Percentiles rank a stretch among this genome's conserved stretches.
phyloP scores from a whole-genome alignment of 2,113 vertebrate genomes.

The Petrocephalus zakoni region DNA sequence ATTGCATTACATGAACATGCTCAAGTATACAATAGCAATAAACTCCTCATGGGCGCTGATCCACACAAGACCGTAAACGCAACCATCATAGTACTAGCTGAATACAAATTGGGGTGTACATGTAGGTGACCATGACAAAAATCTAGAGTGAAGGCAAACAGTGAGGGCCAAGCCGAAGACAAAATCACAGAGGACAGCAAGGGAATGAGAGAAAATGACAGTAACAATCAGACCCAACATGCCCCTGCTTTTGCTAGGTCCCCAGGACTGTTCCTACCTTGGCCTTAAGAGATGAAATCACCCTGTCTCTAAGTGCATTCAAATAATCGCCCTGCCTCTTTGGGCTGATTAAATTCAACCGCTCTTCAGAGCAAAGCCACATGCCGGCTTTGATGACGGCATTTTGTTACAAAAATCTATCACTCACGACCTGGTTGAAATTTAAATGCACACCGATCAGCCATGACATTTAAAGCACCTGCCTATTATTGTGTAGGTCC shows the following conservation, averaged over 20 bases:
- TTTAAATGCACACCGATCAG: slow-evolving; percentile 40
- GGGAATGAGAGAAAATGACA: slow-evolving; percentile 80
- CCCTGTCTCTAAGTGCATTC: slow-evolving; percentile 3
- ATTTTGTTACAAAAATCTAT: slow-evolving; percentile 61
- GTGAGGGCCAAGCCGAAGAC: slow-evolving; percentile 72
- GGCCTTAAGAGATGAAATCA: neutral
- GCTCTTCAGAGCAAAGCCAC: slow-evolving; percentile 60
- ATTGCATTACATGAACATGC: neutral
- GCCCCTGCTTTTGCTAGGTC: neutral
- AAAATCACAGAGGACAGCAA: slow-evolving; percentile 68
- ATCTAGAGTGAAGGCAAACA: slow-evolving; percentile 75
- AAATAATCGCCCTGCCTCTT: slow-evolving; percentile 37
- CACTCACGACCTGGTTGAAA: slow-evolving; percentile 55
- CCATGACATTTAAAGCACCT: neutral
- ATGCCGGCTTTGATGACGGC: slow-evolving; percentile 58
- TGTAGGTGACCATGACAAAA: slow-evolving; percentile 65
- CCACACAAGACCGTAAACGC: slow-evolving; percentile 59
- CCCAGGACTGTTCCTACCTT: neutral
- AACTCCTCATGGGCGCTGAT: slow-evolving; percentile 39
- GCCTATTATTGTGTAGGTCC: slow-evolving; percentile 50
- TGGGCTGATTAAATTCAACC: slow-evolving; percentile 55
- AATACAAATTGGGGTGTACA: slow-evolving; percentile 31
- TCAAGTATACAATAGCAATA: neutral
- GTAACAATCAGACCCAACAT: slow-evolving; percentile 67
- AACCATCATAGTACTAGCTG: neutral